Base-by-base conservation (phyloP, 2,888 invertebrate genomes). In the Tanypteryx hageni region DNA sequence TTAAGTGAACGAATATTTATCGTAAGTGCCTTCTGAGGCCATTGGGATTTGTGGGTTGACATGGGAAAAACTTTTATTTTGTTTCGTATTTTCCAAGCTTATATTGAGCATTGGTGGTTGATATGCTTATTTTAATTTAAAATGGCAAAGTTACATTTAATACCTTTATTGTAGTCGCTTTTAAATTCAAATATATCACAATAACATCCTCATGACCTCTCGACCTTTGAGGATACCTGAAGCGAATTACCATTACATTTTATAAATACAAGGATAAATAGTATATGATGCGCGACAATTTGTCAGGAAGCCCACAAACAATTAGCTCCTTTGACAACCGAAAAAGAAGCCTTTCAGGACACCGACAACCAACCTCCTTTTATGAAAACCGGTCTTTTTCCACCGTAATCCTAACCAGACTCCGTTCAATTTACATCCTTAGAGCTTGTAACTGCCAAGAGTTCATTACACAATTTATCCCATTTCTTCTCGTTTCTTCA, bases 371-470 rank as follows among this genome's bases (percentile, higher is more conserved):
- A 68, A 44, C 61, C 44, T 44, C 22, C 4, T 76, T 11, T 18
- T 10, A n/a, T 44, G 27, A 61, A 27, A 16, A 31, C 7, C n/a
- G 44, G 31, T 89, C 89, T 61, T 89, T 89, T 68, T 31, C 44
- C n/a, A 22, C n/a, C 89, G 61, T 89, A 57, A 83, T 83, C 56
- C 83, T 64, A 61, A 64, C 89, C 83, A 57, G 83, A 83, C 83
- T 83, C 31, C 89, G 64, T 89, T 89, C 64, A 61, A 64, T 44
- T 89, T 89, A 61, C 14, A 44, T 11, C 68, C 31, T 61, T 31
- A 61, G 31, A 16, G 31, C 89, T 64, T 89, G 89, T 89, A 89
- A 89, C 61, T 44, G 89, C 44, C 89, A 64, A 18, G 44, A 11
- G 10, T n/a, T 86, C 86, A 86, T 86, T 68, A 68, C 64, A 44